phyloP scores from a whole-genome alignment of 1,140 invertebrate genomes.

The Drosophila pachea region DNA sequence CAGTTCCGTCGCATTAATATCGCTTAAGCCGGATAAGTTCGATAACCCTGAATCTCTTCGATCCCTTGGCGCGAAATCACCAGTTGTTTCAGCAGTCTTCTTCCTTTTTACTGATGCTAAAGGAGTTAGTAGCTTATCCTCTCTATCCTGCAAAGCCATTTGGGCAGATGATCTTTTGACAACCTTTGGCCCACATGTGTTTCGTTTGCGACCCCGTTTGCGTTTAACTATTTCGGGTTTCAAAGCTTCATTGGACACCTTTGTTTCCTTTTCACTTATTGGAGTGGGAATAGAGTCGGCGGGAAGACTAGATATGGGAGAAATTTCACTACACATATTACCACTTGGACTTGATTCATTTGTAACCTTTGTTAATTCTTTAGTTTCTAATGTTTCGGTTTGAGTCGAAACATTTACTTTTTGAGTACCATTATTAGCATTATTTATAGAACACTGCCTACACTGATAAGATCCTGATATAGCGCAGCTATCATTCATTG shows the following conservation, averaged over 20 bases:
- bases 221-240: slow-evolving; percentile 25
- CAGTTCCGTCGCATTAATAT: background rate
- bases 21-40: slow-evolving; percentile 13
- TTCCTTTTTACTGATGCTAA: slow-evolving; percentile 38
- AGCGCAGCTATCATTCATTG: slow-evolving; percentile 58
- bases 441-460: slow-evolving; percentile 44
- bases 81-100: slow-evolving; percentile 8
- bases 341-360: background rate
- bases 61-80: too few species aligned
- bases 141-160: slow-evolving; percentile 57
- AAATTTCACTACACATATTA: too few species aligned
- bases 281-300: too few species aligned
- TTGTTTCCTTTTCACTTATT: slow-evolving; percentile 1
- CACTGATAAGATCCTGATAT: slow-evolving; percentile 39
- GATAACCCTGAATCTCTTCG: slow-evolving; percentile 28
- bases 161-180: slow-evolving; percentile 67
- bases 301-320: too few species aligned
- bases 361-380: slow-evolving; percentile 14
- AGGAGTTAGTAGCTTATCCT: slow-evolving; percentile 63
- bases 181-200: slow-evolving; percentile 66
- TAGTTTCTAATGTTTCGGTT: slow-evolving; percentile 40
- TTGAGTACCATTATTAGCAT: slow-evolving; percentile 6
- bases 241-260: background rate
- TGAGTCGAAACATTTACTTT: slow-evolving; percentile 54
- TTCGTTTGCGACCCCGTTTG: slow-evolving; percentile 69